Percentiles rank a stretch among this genome's conserved stretches.
Evolutionary conservation across 1,140 invertebrate species (phyloP).

Genomic region (Drosophila burlai): DNA sequence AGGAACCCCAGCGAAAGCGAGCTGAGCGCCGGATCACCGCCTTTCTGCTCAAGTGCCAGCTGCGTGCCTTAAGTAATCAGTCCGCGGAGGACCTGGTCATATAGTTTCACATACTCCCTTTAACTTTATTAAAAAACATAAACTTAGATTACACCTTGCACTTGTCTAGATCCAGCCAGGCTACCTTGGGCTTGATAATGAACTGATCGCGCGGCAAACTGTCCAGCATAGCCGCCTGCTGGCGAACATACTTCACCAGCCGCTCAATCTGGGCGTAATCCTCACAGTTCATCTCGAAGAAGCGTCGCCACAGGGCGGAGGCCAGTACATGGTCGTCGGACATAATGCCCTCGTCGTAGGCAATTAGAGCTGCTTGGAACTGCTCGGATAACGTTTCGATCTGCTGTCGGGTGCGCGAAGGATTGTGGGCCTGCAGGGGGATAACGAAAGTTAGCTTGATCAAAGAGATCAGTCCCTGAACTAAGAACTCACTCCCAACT

Average conservation of each 20-base stretch:
- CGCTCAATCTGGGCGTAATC: constrained; percentile 88
- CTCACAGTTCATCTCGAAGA: constrained; percentile 89
- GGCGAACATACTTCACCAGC: constrained; percentile 90
- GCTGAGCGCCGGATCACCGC: constrained; percentile 72
- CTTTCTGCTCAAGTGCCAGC: constrained; percentile 74
- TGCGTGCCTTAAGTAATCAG: constrained; percentile 60
- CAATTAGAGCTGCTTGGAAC: constrained; percentile 93
- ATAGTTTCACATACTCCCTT: constrained; percentile 35
- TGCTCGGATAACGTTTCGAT: constrained; percentile 89
- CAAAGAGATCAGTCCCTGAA: not conserved
- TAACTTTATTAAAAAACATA: constrained; percentile 55
- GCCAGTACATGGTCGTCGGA: constrained; percentile 91
- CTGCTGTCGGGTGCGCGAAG: constrained; percentile 87
- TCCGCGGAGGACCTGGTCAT: constrained; percentile 60
- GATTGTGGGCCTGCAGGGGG: constrained; percentile 86
- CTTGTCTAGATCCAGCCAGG: constrained; percentile 83
- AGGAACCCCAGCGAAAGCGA: constrained; percentile 19
- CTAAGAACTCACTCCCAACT: constrained; percentile 88
- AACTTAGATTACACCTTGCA: constrained; percentile 61
- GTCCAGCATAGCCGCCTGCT: constrained; percentile 88
- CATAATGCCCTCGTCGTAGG: constrained; percentile 94
- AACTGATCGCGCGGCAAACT: constrained; percentile 83
- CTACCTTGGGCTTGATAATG: constrained; percentile 78
- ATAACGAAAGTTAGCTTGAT: not conserved
- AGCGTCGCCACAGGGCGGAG: constrained; percentile 92